These are phyloP conservation scores for Lordiphosa stackelbergi DNA, from an alignment of 1,140 invertebrate genomes.

Conservation along the genomic window DNA sequence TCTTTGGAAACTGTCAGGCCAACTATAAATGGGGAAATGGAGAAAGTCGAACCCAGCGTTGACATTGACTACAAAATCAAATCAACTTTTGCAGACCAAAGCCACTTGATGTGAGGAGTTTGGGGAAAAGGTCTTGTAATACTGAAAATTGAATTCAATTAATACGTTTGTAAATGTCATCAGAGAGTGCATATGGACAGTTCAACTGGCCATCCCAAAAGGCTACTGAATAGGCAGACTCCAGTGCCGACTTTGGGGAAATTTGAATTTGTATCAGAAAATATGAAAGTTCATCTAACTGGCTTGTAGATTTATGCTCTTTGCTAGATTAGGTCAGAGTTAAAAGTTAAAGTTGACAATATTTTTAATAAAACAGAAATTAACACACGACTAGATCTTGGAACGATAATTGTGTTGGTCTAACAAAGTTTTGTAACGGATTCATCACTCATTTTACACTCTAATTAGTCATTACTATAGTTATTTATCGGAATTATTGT, in stretches of 20 bases:
- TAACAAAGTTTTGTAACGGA: too few species aligned
- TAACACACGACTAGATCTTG: too few species aligned
- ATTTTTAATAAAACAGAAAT: too few species aligned
- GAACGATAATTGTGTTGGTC: too few species aligned
- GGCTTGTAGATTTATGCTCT: slow-evolving; percentile 1
- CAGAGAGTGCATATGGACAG: slow-evolving; percentile 17
- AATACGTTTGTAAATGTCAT: slow-evolving; percentile 56
- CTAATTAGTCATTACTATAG: too few species aligned
- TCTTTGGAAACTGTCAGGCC: background rate
- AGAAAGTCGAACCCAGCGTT: slow-evolving; percentile 6
- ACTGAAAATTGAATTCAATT: slow-evolving; percentile 59
- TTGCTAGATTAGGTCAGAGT: background rate
- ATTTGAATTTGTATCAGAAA: slow-evolving; percentile 1
- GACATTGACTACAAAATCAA: slow-evolving; percentile 52
- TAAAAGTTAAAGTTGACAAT: background rate
- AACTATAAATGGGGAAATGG: slow-evolving; percentile 1
- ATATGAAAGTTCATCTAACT: background rate
- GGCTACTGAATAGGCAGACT: background rate
- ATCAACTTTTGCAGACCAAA: slow-evolving; percentile 38
- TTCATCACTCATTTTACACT: too few species aligned
- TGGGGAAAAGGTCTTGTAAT: slow-evolving; percentile 13
- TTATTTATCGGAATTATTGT: too few species aligned
- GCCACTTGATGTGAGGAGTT: background rate
- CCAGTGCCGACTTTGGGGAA: slow-evolving; percentile 6
- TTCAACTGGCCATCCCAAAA: slow-evolving; percentile 7